Percentiles rank a stretch among this genome's conserved stretches.
Conservation (phyloP, 2,888 invertebrate genomes). For the Ellobium chinense region DNA sequence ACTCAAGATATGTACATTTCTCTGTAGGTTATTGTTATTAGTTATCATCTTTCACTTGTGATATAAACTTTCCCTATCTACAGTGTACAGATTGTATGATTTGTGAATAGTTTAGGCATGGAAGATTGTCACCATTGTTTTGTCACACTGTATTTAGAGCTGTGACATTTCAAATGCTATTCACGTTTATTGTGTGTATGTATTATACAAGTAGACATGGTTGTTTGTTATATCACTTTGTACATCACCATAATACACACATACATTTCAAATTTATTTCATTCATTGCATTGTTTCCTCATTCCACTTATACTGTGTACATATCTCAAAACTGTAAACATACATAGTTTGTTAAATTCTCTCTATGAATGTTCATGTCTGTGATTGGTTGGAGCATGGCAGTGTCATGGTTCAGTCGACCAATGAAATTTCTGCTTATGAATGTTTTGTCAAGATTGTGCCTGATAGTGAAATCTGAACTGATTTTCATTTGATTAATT, state of each 20-base stretch:
- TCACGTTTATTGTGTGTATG: background rate
- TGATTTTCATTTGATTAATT: no score
- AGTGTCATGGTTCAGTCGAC: background rate
- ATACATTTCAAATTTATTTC: no score
- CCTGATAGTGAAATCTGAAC: no score
- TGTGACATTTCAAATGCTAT: background rate
- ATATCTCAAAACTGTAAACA: no score
- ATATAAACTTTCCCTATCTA: slow-evolving; percentile 16
- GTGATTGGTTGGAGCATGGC: slow-evolving; percentile 7
- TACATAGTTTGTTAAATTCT: background rate
- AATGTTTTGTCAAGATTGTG: no score
- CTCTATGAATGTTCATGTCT: background rate
- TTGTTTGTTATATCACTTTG: no score
- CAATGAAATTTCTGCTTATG: no score
- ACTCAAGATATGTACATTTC: no score
- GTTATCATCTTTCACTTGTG: slow-evolving; percentile 10
- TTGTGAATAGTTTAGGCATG: background rate
- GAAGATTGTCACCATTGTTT: no score
- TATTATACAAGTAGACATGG: no score
- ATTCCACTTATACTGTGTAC: slow-evolving; percentile 4
- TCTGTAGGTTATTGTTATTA: no score
- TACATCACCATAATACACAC: no score
- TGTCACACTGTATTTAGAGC: background rate
- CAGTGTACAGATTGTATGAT: background rate
- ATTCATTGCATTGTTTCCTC: background rate